These are phyloP conservation scores for Bufo gargarizans DNA, from an alignment of 2,113 vertebrate species.

Conservation along the genomic window DNA sequence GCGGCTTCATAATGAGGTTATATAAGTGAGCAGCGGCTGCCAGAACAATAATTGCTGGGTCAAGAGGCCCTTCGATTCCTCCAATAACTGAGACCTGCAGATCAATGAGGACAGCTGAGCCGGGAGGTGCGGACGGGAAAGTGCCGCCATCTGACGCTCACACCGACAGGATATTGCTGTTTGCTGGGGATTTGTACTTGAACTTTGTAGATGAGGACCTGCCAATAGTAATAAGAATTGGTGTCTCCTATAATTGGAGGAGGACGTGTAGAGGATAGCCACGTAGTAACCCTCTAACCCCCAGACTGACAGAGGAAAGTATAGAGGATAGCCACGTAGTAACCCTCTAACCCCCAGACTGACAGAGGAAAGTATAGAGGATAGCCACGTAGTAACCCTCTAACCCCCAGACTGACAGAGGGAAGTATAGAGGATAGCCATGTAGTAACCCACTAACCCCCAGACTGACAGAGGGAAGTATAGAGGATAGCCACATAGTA, in stretches of 20 bases:
- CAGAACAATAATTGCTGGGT: slow-evolving; percentile 44
- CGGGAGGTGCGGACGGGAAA: neutral
- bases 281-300: too few species aligned
- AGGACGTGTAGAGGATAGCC: too few species aligned
- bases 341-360: too few species aligned
- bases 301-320: too few species aligned
- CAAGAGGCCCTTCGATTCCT: slow-evolving; percentile 51
- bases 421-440: too few species aligned
- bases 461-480: too few species aligned
- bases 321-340: too few species aligned
- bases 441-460: too few species aligned
- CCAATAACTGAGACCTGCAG: slow-evolving; percentile 6
- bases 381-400: too few species aligned
- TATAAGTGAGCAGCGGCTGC: neutral
- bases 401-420: too few species aligned
- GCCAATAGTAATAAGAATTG: neutral
- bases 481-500: too few species aligned
- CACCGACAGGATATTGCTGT: neutral
- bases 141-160: neutral
- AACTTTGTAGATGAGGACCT: neutral
- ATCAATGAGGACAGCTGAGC: slow-evolving; percentile 38
- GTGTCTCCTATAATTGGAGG: neutral
- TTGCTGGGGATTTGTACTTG: neutral
- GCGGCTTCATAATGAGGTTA: slow-evolving; percentile 37
- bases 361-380: too few species aligned